These are phyloP conservation scores for Argyrosomus japonicus DNA, from an alignment of 2,113 vertebrate genomes.

Conservation along the genomic window DNA sequence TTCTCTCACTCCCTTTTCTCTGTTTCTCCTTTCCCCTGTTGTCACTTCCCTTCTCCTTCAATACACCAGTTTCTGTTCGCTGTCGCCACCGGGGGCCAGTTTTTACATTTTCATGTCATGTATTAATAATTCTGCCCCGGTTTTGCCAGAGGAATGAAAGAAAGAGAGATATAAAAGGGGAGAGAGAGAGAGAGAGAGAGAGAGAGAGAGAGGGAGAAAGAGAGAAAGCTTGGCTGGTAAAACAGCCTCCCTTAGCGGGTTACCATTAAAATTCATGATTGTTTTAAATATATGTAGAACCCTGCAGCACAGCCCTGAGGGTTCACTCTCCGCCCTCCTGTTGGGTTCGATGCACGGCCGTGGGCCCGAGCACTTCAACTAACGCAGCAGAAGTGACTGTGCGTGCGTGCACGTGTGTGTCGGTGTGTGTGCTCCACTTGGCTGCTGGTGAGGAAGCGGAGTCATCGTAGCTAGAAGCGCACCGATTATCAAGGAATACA, in stretches of 20 bases:
- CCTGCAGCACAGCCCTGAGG: conserved; percentile 69
- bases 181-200: neutral
- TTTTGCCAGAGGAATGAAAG: conserved; percentile 59
- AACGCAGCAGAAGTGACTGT: conserved; percentile 21
- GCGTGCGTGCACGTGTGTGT: neutral
- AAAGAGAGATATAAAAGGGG: conserved; percentile 42
- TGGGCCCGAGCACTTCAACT: conserved; percentile 63
- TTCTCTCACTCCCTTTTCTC: conserved; percentile 8
- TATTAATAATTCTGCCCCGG: conserved; percentile 73
- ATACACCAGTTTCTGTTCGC: conserved; percentile 53
- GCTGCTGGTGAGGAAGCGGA: conserved; percentile 38
- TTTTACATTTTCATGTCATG: conserved; percentile 75
- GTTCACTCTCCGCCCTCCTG: conserved; percentile 58
- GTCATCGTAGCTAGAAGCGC: conserved; percentile 40
- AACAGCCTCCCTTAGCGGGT: conserved; percentile 57
- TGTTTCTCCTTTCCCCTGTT: conserved; percentile 34
- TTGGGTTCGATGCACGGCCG: conserved; percentile 56
- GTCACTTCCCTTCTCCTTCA: conserved; percentile 65
- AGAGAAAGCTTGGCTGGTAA: conserved; percentile 43
- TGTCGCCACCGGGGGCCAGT: conserved; percentile 65
- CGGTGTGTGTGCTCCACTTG: neutral
- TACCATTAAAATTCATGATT: conserved; percentile 82
- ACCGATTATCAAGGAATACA: conserved; percentile 70
- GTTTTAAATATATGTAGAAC: conserved; percentile 81
- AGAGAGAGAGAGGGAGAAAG: neutral